Evolutionary conservation across 1,140 invertebrate species (phyloP), one percentile per base, ranked within the genome.

Genomic region (Ceratina australensis): DNA sequence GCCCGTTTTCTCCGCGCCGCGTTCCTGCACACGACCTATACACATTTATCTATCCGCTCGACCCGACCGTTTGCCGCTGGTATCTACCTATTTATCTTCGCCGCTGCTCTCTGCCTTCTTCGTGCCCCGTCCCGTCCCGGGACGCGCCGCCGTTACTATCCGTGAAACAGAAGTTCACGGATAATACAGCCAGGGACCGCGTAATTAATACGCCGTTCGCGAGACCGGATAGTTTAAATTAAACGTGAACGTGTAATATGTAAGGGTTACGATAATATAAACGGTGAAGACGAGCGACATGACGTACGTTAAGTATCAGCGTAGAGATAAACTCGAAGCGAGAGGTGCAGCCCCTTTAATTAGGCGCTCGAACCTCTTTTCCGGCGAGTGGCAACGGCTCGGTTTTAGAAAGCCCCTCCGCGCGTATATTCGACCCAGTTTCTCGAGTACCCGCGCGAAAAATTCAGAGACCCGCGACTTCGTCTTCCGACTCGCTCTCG

Each of bases 391-490:
- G 49, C 26, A 12, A 15, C 20, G 67, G 59, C 57, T 63, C 56
- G 52, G 78, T 72, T 76, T 79, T 79, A 76, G 59, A 79, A 68
- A 79, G 63, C 49, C 49, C 33, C 57, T 54, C 22, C 65, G 57
- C 54, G 13, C 61, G 61, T 24, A 79, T 76, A 68, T 79, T 79
- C 72, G 78, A 79, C 78, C 78, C 72, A 79, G 72, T 73, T 78
- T 78, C 64, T 76, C 57, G 59, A 76, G 78, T 60, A 52, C 64
- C 63, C 78, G 57, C 49, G 16, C 22, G 59, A 52, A 42, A 63
- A 72, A 49, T 13, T 20, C 52, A 42, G 20, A 54, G 56, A 69
- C 42, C 66, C 26, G n/a, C n/a, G 52, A n/a, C n/a, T 54, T n/a
- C 49, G 49, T 22, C 50, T 57, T 52, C 20, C 16, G 5, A 0